Base-by-base conservation (phyloP, 2,113 vertebrate species). In the Mesocricetus auratus region DNA sequence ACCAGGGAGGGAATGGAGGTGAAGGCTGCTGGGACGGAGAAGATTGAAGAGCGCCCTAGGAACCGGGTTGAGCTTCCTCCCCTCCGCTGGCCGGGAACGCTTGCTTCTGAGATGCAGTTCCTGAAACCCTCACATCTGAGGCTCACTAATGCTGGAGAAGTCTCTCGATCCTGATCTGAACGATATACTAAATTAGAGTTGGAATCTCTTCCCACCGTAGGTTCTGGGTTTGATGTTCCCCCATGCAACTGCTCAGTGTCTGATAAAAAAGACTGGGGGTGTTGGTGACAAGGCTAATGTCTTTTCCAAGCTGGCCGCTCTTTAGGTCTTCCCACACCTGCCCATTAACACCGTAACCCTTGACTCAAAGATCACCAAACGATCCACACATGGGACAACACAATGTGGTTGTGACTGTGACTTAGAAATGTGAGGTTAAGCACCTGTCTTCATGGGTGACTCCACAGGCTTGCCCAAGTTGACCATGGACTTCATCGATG, bases 1-100 rank as follows among this genome's bases (percentile, higher is more conserved):
- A 42, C 5, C 2, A 69, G 3, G 26, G 5, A 21, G 3, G 26
- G 5, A 19, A 15, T 26, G 31, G 45, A 33, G 10, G 8, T 2
- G 2, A 29, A n/a, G 50, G 45, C 33, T 90, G 5, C 64, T 7
- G 8, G 64, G 15, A 24, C 31, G 15, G 2, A 53, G 79, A 66
- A 66, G 16, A 50, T 22, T 36, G 79, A 66, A 66, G 16, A 50
- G 26, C 29, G 4, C 5, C 4, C 19, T 0, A 11, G 13, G 0
- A 42, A 15, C 39, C 50, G 33, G 12, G 19, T 60, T 33, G 60
- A 86, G 77, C 5, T 19, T 45, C 12, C 5, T 24, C 31, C 1
- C 26, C 6, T 53, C 12, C 33, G n/a, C 64, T 31, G 36, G 5
- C 64, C 36, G 36, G 5, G 77, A 42, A 47, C 22, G 0, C 60